Evolutionary conservation across 2,113 vertebrate species (phyloP), one percentile per base, ranked within the genome.

Genomic region (Puma concolor): DNA sequence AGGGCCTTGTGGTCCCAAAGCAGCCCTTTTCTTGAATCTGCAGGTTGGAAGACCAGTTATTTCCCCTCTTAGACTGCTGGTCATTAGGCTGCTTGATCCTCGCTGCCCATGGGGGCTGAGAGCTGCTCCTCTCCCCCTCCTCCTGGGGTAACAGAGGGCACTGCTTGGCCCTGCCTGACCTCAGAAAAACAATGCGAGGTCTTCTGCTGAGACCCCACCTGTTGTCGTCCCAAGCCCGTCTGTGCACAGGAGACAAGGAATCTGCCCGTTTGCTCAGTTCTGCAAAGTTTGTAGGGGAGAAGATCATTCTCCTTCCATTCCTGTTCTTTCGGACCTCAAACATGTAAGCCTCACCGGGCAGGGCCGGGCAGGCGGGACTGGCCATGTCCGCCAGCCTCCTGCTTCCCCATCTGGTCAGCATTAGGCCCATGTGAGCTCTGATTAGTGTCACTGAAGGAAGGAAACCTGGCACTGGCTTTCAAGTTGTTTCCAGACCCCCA

Each of bases 371-470:
- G 14, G 81, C 25, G 27, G 38, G 36, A 8, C 16, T 72, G 69
- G 19, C 71, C 44, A 31, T 27, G 33, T 54, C 48, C 31, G 3
- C 13, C 27, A 38, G 84, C 12, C 36, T 97, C 23, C n/a, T 1
- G 63, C 50, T 23, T 72, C 69, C 67, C 76, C 91, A 88, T 94
- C 94, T 98, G 97, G 95, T 48, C 91, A 97, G 92, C 93, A 92
- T 97, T 88, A 90, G 66, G 83, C 90, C 64, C 93, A 79, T 72
- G 94, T 81, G 67, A 83, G 90, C 94, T 98, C 98, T 95, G 93
- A 96, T 95, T 96, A 86, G 93, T 66, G 88, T 93, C 96, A 80
- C 76, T 91, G 88, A 81, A 97, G 79, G 96, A 97, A 97, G 81
- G 83, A 85, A 64, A 79, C 69, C 60, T 31, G 97, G 77, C 72